Conservation (phyloP, 2,113 vertebrate genomes). For the Periophthalmus modestus region DNA sequence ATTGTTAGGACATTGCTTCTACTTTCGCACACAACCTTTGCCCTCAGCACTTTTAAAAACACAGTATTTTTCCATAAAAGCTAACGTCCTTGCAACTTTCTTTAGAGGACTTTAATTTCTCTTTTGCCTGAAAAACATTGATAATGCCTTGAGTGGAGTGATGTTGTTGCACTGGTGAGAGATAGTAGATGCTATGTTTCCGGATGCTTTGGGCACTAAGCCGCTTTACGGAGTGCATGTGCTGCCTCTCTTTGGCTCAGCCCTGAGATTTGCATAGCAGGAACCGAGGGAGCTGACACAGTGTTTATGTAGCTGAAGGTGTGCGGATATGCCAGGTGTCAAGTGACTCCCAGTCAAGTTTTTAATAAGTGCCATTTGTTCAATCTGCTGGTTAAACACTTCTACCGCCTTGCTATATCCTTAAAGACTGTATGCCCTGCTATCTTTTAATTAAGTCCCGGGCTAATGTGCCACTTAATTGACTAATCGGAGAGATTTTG, state of each 20-base stretch:
- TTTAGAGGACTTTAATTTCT: conserved; percentile 27
- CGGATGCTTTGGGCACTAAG: conserved; percentile 44
- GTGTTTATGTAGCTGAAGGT: conserved; percentile 79
- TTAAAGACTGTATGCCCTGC: conserved; percentile 72
- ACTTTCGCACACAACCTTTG: neutral
- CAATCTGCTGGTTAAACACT: conserved; percentile 82
- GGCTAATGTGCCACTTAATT: conserved; percentile 84
- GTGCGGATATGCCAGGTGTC: conserved; percentile 75
- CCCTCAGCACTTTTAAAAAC: neutral
- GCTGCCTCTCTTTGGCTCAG: conserved; percentile 53
- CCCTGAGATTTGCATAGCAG: conserved; percentile 72
- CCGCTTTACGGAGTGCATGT: conserved; percentile 44
- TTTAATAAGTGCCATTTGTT: conserved; percentile 83
- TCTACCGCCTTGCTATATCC: conserved; percentile 67
- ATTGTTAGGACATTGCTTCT: neutral
- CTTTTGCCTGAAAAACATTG: conserved; percentile 24
- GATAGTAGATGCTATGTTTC: conserved; percentile 34
- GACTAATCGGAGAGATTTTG: conserved; percentile 83
- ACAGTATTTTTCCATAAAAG: neutral
- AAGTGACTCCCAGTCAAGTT: conserved; percentile 80
- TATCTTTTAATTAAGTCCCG: conserved; percentile 84
- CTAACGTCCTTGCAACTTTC: conserved; percentile 5
- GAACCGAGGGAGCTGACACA: conserved; percentile 72
- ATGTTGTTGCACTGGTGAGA: conserved; percentile 11
- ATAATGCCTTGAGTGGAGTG: conserved; percentile 25